A percentile compares a stretch with the other conserved stretches of the same genome.
These are phyloP conservation scores for Galerucella pusilla DNA, from an alignment of 2,888 invertebrate species.

Conservation along the genomic window DNA sequence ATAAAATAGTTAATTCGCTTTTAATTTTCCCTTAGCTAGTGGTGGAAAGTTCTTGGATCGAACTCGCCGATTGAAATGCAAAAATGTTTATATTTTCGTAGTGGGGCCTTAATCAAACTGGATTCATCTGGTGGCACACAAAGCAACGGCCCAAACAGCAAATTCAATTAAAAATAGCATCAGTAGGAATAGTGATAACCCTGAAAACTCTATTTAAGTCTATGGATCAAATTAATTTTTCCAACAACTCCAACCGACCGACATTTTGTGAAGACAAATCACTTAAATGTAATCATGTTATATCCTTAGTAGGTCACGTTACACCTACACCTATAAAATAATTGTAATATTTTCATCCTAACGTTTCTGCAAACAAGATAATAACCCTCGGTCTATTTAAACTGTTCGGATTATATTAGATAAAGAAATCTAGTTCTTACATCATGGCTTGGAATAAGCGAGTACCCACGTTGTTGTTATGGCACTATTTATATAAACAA, in stretches of 20 bases:
- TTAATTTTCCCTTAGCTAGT: no score
- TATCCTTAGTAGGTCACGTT: slow-evolving; percentile 30
- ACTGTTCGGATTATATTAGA: slow-evolving; percentile 13
- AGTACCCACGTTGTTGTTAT: not conserved
- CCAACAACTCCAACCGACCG: not conserved
- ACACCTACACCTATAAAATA: slow-evolving; percentile 29
- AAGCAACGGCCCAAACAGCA: no score
- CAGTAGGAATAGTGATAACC: not conserved
- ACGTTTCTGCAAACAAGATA: slow-evolving; percentile 28
- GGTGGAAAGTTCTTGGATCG: no score
- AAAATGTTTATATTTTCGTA: no score
- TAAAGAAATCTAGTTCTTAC: slow-evolving; percentile 4
- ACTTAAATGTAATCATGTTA: slow-evolving; percentile 25
- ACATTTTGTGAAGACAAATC: not conserved
- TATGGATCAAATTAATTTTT: not conserved
- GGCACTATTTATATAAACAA: slow-evolving; percentile 2
- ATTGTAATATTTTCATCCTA: slow-evolving; percentile 3
- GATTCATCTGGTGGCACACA: no score
- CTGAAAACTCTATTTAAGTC: not conserved
- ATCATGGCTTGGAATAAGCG: slow-evolving; percentile 4
- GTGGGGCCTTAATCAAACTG: no score
- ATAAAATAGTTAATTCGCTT: no score
- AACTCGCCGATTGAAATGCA: no score
- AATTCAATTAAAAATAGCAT: no score
- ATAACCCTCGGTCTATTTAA: slow-evolving; percentile 8